Evolutionary conservation across 1,140 invertebrate species (phyloP).

Genomic region (Drosophila erecta): DNA sequence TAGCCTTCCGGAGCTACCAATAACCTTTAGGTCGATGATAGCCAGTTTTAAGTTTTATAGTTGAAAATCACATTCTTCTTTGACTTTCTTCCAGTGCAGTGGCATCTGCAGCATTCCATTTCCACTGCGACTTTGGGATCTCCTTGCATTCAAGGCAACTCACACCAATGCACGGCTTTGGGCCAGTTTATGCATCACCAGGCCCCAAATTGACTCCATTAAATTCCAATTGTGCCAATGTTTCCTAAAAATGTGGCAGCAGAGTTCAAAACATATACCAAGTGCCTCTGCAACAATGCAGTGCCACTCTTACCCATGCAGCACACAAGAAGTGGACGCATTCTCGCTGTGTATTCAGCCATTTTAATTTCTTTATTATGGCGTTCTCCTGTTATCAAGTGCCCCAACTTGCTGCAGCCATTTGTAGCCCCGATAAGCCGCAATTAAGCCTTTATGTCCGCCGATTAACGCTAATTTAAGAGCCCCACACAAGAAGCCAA

Average conservation of each 20-base stretch:
- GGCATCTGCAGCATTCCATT: slow-evolving; percentile 12
- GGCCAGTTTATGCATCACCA: slow-evolving; percentile 71
- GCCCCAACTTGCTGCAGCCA: slow-evolving; percentile 19
- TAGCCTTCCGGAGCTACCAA: too few species aligned
- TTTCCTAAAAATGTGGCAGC: slow-evolving; percentile 3
- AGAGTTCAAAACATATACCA: slow-evolving; percentile 6
- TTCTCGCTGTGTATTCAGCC: too few species aligned
- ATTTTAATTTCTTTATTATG: not conserved
- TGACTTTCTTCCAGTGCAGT: not conserved
- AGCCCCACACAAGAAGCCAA: slow-evolving; percentile 47
- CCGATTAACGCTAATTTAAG: slow-evolving; percentile 46
- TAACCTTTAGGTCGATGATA: too few species aligned
- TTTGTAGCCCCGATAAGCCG: slow-evolving; percentile 14
- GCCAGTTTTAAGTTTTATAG: too few species aligned
- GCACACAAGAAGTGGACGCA: too few species aligned
- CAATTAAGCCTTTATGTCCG: slow-evolving; percentile 48
- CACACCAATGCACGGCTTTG: slow-evolving; percentile 44
- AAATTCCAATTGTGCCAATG: slow-evolving; percentile 80
- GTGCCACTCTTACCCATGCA: too few species aligned
- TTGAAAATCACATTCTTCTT: too few species aligned
- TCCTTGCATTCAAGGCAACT: slow-evolving; percentile 51
- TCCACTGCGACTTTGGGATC: slow-evolving; percentile 27
- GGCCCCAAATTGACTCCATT: slow-evolving; percentile 81
- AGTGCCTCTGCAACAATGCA: slow-evolving; percentile 20
- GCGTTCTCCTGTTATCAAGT: not conserved